Conservation (phyloP, 2,113 vertebrate genomes). For the Bubo blakistoni region DNA sequence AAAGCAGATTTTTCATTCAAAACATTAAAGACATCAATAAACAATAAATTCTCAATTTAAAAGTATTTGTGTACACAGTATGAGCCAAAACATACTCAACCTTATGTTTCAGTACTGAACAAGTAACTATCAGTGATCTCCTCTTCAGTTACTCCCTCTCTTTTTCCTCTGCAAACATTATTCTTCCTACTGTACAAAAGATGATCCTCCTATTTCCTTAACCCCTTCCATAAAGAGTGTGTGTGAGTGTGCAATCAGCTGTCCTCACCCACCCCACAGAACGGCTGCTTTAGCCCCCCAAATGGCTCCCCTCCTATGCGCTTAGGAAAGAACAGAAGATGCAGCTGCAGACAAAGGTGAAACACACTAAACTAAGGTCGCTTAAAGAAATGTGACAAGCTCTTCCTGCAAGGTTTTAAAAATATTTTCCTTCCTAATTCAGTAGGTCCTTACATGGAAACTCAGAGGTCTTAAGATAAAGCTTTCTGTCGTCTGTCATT, state of each 20-base stretch:
- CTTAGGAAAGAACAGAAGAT: not conserved
- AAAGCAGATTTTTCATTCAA: slow-evolving; percentile 23
- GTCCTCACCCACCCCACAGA: not conserved
- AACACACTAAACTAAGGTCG: not conserved
- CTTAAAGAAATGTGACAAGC: not conserved
- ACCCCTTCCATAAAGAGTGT: not conserved
- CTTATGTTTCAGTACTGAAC: not conserved
- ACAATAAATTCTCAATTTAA: slow-evolving; percentile 43
- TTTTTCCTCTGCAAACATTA: not conserved
- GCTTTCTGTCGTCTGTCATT: not conserved
- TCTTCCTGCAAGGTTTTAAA: not conserved
- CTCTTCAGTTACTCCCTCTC: not conserved
- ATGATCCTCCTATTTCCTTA: not conserved
- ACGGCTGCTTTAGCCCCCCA: not conserved
- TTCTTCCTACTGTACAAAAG: not conserved
- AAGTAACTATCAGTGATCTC: not conserved
- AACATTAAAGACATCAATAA: slow-evolving; percentile 28
- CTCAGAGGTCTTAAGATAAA: not conserved
- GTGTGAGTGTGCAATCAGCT: not conserved
- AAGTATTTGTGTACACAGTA: slow-evolving; percentile 11
- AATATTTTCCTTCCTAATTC: not conserved
- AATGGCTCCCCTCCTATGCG: not conserved
- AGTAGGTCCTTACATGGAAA: slow-evolving; percentile 16
- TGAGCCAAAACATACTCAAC: slow-evolving; percentile 1
- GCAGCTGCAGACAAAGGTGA: not conserved